Evolutionary conservation across 2,113 vertebrate genomes (phyloP), one percentile per base, ranked within the genome.

Genomic region (Psettodes erumei): DNA sequence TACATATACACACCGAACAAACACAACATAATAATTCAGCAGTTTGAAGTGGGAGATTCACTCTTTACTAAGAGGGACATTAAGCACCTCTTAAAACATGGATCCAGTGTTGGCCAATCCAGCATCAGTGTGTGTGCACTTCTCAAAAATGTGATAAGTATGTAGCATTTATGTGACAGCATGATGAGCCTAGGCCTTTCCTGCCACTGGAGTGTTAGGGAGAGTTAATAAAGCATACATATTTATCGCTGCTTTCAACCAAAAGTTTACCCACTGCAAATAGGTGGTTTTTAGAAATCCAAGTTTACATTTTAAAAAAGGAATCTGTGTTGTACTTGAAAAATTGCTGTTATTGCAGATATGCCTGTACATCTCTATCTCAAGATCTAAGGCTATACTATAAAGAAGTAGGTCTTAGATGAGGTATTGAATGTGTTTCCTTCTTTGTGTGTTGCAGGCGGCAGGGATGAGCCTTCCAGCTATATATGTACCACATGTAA

Each of bases 401-500:
- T 35, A 33, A 28, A 47, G 16, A 0, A 37, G 11, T 37, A 30
- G 7, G 13, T 68, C 33, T 56, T 40, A 77, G 42, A 35, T 82
- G 11, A 60, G 28, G 63, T 30, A 38, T 68, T 75, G 15, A 6
- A 61, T 68, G 11, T 69, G 37, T 68, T 48, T 63, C 33, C 71
- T 73, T 67, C 43, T 91, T 59, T 82, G 83, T 86, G 85, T 93
- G 30, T 94, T 93, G 82, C 92, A 95, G 90, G 93, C 96, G 96
- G 96, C 93, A 96, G 97, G 93, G 96, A 98, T 77, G 98, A 99
- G 93, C 98, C 98, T 90, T 96, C 96, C 80, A 99, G 95, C 95
- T 99, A 99, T 92, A 98, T 98, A 92, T 99, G 98, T 93, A 99
- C 98, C 91, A 98, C 96, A 86, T 99, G 98, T 94, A 99, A 99